Evolutionary conservation across 2,113 vertebrate species (phyloP).

Genomic region (Sitta europaea): DNA sequence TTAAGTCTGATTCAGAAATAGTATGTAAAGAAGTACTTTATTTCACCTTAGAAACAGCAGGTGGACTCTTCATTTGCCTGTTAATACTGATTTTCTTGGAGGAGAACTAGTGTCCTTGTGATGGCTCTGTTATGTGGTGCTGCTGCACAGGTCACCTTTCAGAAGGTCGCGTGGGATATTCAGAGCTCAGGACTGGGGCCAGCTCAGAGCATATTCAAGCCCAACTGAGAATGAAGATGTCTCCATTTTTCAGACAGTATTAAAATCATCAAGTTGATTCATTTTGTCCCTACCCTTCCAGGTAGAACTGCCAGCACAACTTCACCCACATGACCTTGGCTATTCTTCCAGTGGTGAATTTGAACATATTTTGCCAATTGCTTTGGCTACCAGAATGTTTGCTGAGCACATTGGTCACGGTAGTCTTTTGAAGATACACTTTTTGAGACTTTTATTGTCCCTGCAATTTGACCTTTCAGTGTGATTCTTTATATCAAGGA

Average conservation of each 20-base stretch:
- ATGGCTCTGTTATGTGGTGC: not conserved
- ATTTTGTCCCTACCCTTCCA: not conserved
- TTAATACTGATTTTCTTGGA: not conserved
- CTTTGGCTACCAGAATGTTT: not conserved
- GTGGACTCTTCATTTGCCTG: not conserved
- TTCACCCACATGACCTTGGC: not conserved
- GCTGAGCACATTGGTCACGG: not conserved
- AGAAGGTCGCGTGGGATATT: not conserved
- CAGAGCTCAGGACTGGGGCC: not conserved
- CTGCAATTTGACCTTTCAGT: not conserved
- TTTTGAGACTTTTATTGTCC: not conserved
- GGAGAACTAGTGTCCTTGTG: not conserved
- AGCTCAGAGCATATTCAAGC: not conserved
- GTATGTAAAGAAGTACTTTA: not conserved
- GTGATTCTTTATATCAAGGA: not conserved
- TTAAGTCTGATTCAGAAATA: not conserved
- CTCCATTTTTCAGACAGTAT: not conserved
- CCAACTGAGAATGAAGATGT: not conserved
- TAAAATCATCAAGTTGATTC: not conserved
- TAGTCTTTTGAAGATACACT: not conserved
- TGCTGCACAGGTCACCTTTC: not conserved
- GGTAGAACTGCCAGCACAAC: not conserved
- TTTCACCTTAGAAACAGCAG: not conserved
- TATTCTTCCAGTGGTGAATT: not conserved
- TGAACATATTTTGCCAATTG: accelerated